Conservation (phyloP, 1,140 invertebrate genomes). For the Probaryconus sp. region DNA sequence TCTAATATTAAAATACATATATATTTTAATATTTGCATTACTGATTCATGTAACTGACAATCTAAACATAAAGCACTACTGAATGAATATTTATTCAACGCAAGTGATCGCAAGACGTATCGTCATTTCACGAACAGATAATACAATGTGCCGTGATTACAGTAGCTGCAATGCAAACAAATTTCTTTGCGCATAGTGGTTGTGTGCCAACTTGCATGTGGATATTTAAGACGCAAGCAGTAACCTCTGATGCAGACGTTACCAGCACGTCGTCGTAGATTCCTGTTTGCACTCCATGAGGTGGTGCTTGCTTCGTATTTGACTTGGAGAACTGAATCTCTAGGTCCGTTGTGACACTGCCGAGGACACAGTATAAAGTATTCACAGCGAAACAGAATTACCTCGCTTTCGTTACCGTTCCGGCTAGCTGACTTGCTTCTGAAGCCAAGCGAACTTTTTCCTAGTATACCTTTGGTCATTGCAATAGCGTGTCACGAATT, state of each 20-base stretch:
- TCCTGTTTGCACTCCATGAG: conserved; percentile 34
- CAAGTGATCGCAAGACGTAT: background rate
- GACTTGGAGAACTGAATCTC: conserved; percentile 16
- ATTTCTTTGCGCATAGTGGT: conserved; percentile 13
- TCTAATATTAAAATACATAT: no score
- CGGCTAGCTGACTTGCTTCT: background rate
- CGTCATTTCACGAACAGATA: conserved; percentile 15
- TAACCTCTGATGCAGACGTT: conserved; percentile 26
- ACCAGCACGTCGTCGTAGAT: conserved; percentile 8
- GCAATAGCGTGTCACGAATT: conserved; percentile 29
- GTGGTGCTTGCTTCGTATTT: conserved; percentile 37
- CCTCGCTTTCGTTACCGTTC: conserved; percentile 16
- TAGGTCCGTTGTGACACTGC: background rate
- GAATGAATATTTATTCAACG: no score
- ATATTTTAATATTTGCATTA: no score
- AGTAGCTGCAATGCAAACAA: background rate
- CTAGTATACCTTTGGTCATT: conserved; percentile 20
- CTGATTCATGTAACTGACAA: no score
- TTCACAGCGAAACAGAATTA: conserved; percentile 29
- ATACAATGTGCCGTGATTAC: conserved; percentile 24
- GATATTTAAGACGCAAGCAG: conserved; percentile 36
- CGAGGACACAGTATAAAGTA: conserved; percentile 18
- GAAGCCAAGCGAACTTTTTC: background rate
- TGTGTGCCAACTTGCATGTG: conserved; percentile 8
- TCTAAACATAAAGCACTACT: no score